Percentiles rank a stretch among this genome's conserved stretches.
These are phyloP conservation scores for Fabriciana adippe DNA, from an alignment of 2,888 invertebrate species.

Conservation along the genomic window DNA sequence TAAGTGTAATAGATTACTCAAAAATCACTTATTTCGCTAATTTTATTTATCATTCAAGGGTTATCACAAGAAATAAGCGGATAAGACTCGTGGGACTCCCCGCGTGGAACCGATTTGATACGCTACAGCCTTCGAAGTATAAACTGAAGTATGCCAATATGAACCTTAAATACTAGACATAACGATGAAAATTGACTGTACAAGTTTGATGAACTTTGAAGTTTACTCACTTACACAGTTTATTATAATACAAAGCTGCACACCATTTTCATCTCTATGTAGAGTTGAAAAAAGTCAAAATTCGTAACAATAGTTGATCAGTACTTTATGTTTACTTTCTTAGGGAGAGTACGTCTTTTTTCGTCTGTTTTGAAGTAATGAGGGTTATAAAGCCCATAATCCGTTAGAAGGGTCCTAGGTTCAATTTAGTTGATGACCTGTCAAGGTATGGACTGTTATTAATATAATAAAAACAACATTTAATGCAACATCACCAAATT, in stretches of 20 bases:
- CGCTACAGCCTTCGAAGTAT: constrained; percentile 24
- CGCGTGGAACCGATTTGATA: constrained; percentile 42
- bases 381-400: constrained; percentile 38
- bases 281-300: constrained; percentile 4
- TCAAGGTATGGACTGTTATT: constrained; percentile 3
- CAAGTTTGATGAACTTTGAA: constrained; percentile 12
- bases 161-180: not conserved
- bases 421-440: constrained; percentile 29
- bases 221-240: constrained; percentile 1
- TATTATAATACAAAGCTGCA: constrained; percentile 1
- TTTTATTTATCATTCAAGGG: constrained; percentile 29
- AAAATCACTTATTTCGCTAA: constrained; percentile 23
- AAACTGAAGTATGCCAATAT: not conserved
- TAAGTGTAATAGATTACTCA: not conserved
- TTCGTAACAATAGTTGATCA: constrained; percentile 8
- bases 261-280: constrained; percentile 21
- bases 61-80: constrained; percentile 29
- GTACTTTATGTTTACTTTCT: constrained; percentile 28
- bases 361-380: constrained; percentile 39
- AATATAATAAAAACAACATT: not conserved
- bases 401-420: constrained; percentile 29
- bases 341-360: constrained; percentile 39
- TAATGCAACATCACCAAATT: not conserved
- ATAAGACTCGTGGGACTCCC: constrained; percentile 45
- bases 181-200: constrained; percentile 13